phyloP scores from a whole-genome alignment of 2,113 vertebrate genomes.

The Raja brachyura region DNA sequence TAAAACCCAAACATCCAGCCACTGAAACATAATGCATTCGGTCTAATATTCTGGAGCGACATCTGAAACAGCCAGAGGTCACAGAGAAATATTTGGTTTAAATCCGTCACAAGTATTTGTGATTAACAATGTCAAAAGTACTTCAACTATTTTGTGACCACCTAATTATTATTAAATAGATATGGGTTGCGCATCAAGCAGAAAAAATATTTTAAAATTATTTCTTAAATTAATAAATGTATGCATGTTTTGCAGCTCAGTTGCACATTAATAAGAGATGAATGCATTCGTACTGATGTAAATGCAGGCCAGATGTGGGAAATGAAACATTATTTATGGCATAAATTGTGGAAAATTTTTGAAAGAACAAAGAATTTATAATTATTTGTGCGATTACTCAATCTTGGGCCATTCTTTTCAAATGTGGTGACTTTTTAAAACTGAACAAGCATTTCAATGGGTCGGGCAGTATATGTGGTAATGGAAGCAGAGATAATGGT shows the following conservation, averaged over 20 bases:
- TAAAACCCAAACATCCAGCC: neutral
- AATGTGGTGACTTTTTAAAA: neutral
- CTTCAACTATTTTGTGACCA: neutral
- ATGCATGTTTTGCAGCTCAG: neutral
- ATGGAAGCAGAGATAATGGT: too few relatives aligned
- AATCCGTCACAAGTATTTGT: neutral
- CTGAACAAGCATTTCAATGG: neutral
- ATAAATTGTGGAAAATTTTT: neutral
- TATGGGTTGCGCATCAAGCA: neutral
- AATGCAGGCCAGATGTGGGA: neutral
- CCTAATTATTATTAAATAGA: neutral
- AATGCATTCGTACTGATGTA: neutral
- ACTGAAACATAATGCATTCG: neutral
- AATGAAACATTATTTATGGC: neutral
- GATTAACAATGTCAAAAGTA: neutral
- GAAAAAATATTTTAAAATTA: neutral
- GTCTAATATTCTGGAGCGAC: neutral
- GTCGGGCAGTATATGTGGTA: too few relatives aligned
- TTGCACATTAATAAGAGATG: neutral
- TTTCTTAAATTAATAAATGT: neutral
- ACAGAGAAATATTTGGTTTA: neutral
- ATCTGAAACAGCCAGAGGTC: neutral
- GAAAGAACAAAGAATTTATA: neutral
- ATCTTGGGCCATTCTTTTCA: neutral
- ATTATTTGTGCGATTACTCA: neutral